These are phyloP conservation scores for Eunapius fragilis DNA, from an alignment of 37 sponge, comb jelly and placozoan species.

Conservation along the genomic window DNA sequence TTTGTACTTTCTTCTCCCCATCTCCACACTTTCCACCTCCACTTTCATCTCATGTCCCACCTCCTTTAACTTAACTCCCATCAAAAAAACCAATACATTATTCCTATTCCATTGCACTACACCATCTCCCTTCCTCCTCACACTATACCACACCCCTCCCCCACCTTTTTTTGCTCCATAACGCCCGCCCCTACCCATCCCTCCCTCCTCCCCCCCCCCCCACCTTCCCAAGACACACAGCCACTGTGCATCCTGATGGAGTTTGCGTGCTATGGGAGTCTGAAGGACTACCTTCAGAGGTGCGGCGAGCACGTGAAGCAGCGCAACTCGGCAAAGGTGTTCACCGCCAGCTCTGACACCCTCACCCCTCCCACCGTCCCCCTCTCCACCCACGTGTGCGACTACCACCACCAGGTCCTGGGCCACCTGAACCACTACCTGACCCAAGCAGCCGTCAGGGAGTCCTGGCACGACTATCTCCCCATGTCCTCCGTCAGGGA, in stretches of 20 bases:
- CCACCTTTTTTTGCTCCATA: background rate
- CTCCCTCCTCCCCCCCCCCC: background rate
- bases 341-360: background rate
- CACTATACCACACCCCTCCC: background rate
- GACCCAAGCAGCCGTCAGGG: background rate
- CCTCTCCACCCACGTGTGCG: background rate
- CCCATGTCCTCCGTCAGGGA: background rate
- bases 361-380: background rate
- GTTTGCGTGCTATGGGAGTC: slow-evolving; percentile 63
- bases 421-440: background rate
- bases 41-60: background rate
- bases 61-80: background rate
- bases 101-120: background rate
- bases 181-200: background rate
- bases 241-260: slow-evolving; percentile 65
- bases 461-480: background rate
- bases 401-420: background rate
- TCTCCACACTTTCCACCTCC: background rate
- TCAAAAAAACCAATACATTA: no score
- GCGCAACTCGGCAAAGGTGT: background rate
- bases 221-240: background rate
- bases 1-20: background rate
- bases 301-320: slow-evolving; percentile 1
- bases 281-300: slow-evolving; percentile 45
- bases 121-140: background rate